Conservation (phyloP, 2,888 invertebrate species). For the Pachycephus smyrnensis region DNA sequence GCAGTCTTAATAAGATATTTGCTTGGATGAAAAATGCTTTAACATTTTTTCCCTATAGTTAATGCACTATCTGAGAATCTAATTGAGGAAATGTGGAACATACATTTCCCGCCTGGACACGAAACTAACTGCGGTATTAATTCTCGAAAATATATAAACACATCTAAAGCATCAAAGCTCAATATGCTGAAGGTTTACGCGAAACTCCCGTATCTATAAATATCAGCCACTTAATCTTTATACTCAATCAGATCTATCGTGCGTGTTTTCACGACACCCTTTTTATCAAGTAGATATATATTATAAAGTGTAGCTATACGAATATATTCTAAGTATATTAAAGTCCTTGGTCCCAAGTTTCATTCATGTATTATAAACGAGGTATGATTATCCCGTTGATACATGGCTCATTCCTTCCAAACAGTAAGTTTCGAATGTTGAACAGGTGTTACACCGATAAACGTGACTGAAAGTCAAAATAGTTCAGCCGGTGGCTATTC, state of each 20-base stretch:
- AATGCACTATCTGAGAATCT: background rate
- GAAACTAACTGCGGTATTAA: background rate
- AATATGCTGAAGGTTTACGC: conserved; percentile 33
- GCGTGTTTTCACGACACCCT: background rate
- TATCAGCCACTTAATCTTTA: conserved; percentile 32
- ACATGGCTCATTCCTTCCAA: background rate
- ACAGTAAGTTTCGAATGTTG: background rate
- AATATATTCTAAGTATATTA: background rate
- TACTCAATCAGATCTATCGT: background rate
- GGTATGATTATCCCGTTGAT: background rate
- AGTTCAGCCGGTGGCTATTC: background rate
- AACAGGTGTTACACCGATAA: background rate
- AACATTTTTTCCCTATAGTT: background rate
- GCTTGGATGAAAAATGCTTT: background rate
- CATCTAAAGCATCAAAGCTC: conserved; percentile 3
- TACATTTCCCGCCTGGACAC: background rate
- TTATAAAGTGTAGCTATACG: background rate
- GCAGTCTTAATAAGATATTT: background rate
- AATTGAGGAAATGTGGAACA: background rate
- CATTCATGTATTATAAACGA: background rate
- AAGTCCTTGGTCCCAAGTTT: background rate
- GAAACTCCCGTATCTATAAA: conserved; percentile 41
- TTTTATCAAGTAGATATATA: background rate
- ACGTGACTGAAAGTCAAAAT: background rate
- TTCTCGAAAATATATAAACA: background rate